Evolutionary conservation across 1,140 invertebrate genomes (phyloP).

Genomic region (Chironomus striatipennis): DNA sequence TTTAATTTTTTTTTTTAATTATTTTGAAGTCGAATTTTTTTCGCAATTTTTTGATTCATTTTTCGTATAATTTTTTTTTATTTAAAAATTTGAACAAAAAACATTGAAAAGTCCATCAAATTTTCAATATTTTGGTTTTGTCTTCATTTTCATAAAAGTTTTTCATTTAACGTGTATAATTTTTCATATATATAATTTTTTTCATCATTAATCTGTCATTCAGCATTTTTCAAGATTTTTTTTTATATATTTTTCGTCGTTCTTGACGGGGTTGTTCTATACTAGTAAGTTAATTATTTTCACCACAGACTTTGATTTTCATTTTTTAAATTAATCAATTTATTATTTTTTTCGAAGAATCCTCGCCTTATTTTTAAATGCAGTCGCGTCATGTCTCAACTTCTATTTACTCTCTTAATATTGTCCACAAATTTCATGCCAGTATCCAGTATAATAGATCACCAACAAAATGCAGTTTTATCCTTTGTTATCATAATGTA

Average conservation of each 20-base stretch:
- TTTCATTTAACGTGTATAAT: conserved; percentile 23
- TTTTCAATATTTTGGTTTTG: background rate
- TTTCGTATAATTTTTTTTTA: background rate
- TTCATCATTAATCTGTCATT: background rate
- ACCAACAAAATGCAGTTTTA: background rate
- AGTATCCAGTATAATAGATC: background rate
- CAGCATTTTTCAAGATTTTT: no score
- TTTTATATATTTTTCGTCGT: no score
- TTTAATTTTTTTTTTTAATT: background rate
- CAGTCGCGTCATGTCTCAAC: background rate
- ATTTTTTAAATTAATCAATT: background rate
- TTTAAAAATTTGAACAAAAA: background rate
- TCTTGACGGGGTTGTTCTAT: no score
- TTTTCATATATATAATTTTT: background rate
- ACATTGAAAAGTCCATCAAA: background rate
- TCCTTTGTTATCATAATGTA: background rate
- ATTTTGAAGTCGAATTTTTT: background rate
- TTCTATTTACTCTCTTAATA: background rate
- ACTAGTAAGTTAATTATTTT: no score
- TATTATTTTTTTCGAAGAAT: no score
- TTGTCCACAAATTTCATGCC: conserved; percentile 12
- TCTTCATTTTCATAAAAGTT: background rate
- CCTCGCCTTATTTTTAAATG: background rate
- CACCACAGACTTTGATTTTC: conserved; percentile 21
- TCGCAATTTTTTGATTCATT: background rate